Base-by-base conservation (phyloP, 92 coral and sea anemone genomes). In the Isaurus tuberculatus region DNA sequence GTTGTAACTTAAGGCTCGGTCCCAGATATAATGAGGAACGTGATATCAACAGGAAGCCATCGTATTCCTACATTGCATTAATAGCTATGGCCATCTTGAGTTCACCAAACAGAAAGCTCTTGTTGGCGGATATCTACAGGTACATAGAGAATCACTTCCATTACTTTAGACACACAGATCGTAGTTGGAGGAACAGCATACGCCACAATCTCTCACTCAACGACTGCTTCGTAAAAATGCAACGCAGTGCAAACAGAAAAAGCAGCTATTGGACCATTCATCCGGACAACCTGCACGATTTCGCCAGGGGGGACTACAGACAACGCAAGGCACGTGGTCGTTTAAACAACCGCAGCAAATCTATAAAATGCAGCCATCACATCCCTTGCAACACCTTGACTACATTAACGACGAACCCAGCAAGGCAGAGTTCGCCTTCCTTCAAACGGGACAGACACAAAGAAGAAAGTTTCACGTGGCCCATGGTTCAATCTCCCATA, bases 11-110 rank as follows among this genome's bases (percentile, higher is more conserved):
- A 36, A 28, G 20, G 17, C 79, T 44, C 20, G 26, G 8, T 16
- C 11, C 13, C 22, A 48, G 64, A 8, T 5, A 10, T 26, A 9
- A 15, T 14, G 64, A 28, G 16, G 16, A 32, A 37, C 40, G n/a
- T 6, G 48, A 46, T 9, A 29, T 16, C 10, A 29, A 46, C 2
- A 30, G 23, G 36, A 73, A 73, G 36, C 79, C 79, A 22, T 30
- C 64, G 64, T 48, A 73, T 17, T 73, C 79, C 37, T 73, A 46
- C 65, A 48, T 73, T 51, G 79, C 79, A 7, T 33, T 75, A 22
- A 51, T 75, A 6, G 81, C 67, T 28, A 75, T 75, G 81, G 81
- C 81, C 67, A 75, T 75, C 66, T 36, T 75, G 25, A 53, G 68
- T 67, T 75, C 81, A 19, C 68, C 81, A 32, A 55, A 34, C 27